Evolutionary conservation across 2,888 invertebrate species (phyloP), one percentile per base, ranked within the genome.

Genomic region (Scaptomyza parva): DNA sequence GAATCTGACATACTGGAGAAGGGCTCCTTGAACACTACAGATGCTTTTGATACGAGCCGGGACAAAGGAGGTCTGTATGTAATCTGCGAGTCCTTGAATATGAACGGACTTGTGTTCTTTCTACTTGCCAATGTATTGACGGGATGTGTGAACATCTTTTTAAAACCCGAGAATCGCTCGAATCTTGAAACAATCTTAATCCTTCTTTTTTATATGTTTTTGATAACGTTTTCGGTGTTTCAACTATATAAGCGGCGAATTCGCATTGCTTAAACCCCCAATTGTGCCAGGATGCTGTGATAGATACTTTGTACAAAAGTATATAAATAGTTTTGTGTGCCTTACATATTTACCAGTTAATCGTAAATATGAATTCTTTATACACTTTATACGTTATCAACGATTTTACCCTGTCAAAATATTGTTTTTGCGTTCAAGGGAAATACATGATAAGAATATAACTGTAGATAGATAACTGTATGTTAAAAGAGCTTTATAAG

Each of bases 91-190:
- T 94, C 95, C 17, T 93, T 97, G 47, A 97, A 96, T 92, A 94
- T 93, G 69, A 97, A 97, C 92, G 97, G 96, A 2, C 92, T 98
- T 22, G 88, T 94, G 14, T 97, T 96, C 91, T 99, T 99, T 90
- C 91, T 99, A 45, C 71, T 95, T 28, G 95, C 95, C 3, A 99
- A 99, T 92, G 70, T 98, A 20, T 88, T 96, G 17, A 99, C 98
- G 0, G 98, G 98, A 5, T 88, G 94, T 2, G 93, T 97, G 2
- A 98, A 98, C 92, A 93, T 97, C 85, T 92, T 92, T 26, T 91
- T 96, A 7, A 92, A 93, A 73, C 96, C 98, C 5, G 91, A 94
- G 54, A 90, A 93, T 17, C 90, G 94, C 4, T 89, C 92, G 9
- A 78, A 88, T 22, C 33, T 62, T 12, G 66, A 76, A 18, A 93